These are phyloP conservation scores for Zapornia atra DNA, from an alignment of 2,113 vertebrate species.

Conservation along the genomic window DNA sequence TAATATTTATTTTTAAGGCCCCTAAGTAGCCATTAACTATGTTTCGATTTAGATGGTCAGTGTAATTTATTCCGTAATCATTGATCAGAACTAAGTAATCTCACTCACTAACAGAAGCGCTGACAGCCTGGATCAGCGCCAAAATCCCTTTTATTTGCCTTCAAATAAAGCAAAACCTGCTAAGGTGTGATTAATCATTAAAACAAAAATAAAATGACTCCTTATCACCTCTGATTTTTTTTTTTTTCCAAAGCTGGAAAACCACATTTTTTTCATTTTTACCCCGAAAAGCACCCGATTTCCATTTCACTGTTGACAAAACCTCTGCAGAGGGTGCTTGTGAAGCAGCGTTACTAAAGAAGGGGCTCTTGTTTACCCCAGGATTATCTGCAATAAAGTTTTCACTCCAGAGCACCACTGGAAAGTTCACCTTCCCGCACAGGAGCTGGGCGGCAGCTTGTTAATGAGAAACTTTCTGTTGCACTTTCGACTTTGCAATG, in stretches of 20 bases:
- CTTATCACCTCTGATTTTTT: not conserved
- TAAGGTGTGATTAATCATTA: not conserved
- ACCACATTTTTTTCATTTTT: not conserved
- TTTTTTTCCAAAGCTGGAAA: not conserved
- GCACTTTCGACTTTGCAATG: not conserved
- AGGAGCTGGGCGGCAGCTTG: not conserved
- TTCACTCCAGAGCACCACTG: not conserved
- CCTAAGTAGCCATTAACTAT: not conserved
- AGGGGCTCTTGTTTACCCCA: not conserved
- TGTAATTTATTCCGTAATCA: not conserved
- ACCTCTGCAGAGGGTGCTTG: not conserved
- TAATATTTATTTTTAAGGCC: not conserved
- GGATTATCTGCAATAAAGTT: not conserved
- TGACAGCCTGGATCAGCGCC: not conserved
- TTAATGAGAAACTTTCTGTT: not conserved
- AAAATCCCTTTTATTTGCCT: not conserved
- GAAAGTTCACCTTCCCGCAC: not conserved
- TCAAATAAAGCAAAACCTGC: not conserved
- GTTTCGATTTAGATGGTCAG: slow-evolving; percentile 5
- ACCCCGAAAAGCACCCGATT: too few species aligned
- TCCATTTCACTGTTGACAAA: not conserved
- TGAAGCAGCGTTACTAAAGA: not conserved
- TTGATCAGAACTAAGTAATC: not conserved
- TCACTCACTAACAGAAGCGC: not conserved
- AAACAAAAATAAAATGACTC: not conserved